Conservation (phyloP, 1,140 invertebrate genomes). For the Drosophila repleta region DNA sequence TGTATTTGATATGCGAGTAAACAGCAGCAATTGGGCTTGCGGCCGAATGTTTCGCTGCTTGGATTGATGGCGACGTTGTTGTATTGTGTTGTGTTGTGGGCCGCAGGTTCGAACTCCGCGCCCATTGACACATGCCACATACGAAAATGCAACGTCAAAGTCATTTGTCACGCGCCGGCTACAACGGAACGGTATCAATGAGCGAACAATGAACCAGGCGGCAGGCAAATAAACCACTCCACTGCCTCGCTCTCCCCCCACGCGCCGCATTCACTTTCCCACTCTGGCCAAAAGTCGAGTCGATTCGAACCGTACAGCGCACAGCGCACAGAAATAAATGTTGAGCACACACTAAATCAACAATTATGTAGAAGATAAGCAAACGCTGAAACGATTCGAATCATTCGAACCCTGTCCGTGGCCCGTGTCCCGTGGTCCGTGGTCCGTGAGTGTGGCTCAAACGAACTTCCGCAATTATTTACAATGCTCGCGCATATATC, state of each 20-base stretch:
- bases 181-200: constrained; percentile 64
- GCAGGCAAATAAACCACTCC: constrained; percentile 56
- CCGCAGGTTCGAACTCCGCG: constrained; percentile 36
- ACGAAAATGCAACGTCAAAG: constrained; percentile 78
- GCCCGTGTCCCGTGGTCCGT: background rate
- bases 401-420: constrained; percentile 1
- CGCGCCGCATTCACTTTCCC: background rate
- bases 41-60: constrained; percentile 36
- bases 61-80: constrained; percentile 44
- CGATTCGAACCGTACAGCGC: constrained; percentile 41
- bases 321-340: constrained; percentile 64
- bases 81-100: constrained; percentile 54
- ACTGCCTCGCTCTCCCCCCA: background rate
- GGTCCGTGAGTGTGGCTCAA: constrained; percentile 45
- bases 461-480: constrained; percentile 79
- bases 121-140: constrained; percentile 59
- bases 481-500: constrained; percentile 55
- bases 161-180: constrained; percentile 78
- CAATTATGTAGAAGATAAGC: constrained; percentile 76
- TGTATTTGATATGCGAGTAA: constrained; percentile 22
- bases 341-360: constrained; percentile 80
- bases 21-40: constrained; percentile 77
- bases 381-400: constrained; percentile 33
- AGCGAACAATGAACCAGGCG: constrained; percentile 77
- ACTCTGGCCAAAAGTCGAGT: background rate